Conservation (phyloP, 2,888 invertebrate species). For the Lasiommata megera region DNA sequence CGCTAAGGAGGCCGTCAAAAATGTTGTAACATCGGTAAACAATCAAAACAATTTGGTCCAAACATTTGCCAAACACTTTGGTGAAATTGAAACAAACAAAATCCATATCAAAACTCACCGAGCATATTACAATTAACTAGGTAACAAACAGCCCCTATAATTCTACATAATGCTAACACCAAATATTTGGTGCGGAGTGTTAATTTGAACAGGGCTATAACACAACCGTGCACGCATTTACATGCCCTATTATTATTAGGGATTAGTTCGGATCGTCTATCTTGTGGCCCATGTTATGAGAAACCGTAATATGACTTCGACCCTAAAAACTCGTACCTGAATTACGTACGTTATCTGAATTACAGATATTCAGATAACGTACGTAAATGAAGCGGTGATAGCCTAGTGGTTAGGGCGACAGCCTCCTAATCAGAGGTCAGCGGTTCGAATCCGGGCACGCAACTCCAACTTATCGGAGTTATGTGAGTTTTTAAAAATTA, state of each 20-base stretch:
- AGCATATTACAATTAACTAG: constrained; percentile 34
- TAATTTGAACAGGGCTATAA: constrained; percentile 23
- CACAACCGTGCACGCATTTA: constrained; percentile 32
- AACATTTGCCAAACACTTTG: constrained; percentile 2
- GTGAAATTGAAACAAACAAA: not conserved
- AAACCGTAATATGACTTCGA: not conserved
- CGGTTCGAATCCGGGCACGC: too few species aligned
- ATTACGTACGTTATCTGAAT: too few species aligned
- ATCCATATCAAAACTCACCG: constrained; percentile 1
- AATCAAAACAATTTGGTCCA: not conserved
- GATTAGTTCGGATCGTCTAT: constrained; percentile 45
- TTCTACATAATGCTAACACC: constrained; percentile 18
- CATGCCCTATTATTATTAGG: constrained; percentile 52
- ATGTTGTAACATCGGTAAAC: not conserved
- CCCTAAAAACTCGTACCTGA: not conserved
- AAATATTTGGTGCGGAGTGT: constrained; percentile 26
- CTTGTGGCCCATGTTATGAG: constrained; percentile 29
- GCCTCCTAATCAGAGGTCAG: too few species aligned
- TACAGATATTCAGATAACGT: too few species aligned
- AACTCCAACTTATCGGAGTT: too few species aligned
- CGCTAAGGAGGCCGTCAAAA: too few species aligned
- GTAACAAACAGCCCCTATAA: constrained; percentile 20
- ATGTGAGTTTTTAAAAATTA: too few species aligned
- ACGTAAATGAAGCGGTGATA: too few species aligned
- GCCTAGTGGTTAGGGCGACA: too few species aligned